Base-by-base conservation (phyloP, 2,888 invertebrate species). In the Morpho achilles region DNA sequence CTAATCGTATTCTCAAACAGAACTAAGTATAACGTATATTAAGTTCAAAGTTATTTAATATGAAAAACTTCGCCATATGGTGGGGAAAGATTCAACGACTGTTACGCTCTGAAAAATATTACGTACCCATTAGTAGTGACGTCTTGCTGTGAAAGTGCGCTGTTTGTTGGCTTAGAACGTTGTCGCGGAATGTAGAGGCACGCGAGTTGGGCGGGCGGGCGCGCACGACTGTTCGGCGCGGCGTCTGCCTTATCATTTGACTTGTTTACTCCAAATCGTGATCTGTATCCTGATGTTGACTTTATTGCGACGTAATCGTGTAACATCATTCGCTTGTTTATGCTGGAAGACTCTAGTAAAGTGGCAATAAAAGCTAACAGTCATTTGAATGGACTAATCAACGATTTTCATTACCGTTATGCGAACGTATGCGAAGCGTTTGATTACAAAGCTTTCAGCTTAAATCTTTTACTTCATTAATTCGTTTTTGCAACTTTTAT, bases 181-280 rank as follows among this genome's bases (percentile, higher is more conserved):
- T 41, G 51, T 50, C 32, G 46, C 50, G 16, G 44, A 43, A 47
- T 9, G 43, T 47, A 45, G 49, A 45, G 53, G 51, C 56, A 50
- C 53, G 61, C 62, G 58, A 50, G 44, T 59, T 52, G 62, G 85
- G 85, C 84, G 88, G 86, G 86, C 81, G 86, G 81, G 70, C 72
- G 76, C 76, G 76, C 72, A 80, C 86, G 87, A 85, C 88, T 86
- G 82, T 73, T 69, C 78, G 84, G 75, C 83, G 77, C 64, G 64
- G 62, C 69, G 68, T 50, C 53, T 74, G 74, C 74, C 78, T 87
- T 87, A 86, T 88, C 87, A 84, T 80, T 75, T 79, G 69, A 77
- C 78, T 82, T 87, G 86, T 86, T 88, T 86, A 87, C 84, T 69
- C 73, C 75, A 73, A 69, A 68, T 72, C 77, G 80, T 82, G 84